phyloP scores from a whole-genome alignment of 2,797 vertebrate species.

The Glossophaga mutica region DNA sequence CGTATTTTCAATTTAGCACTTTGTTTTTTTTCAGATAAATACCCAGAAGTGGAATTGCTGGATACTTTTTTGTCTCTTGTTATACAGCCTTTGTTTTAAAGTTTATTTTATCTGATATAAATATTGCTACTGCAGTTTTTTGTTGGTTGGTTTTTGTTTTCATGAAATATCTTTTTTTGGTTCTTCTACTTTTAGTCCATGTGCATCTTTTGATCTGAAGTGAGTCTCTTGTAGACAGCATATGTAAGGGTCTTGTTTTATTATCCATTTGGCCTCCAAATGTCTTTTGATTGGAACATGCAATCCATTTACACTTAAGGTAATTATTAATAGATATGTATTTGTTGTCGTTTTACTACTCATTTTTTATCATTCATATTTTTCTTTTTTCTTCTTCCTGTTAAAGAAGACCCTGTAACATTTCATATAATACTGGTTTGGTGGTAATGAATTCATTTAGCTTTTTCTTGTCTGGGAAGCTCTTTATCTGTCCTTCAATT shows the following conservation, averaged over 20 bases:
- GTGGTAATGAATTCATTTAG: too few relatives aligned
- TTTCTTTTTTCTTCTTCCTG: too few relatives aligned
- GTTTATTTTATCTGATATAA: neutral
- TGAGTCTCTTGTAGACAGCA: neutral
- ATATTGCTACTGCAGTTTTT: neutral
- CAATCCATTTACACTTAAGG: neutral
- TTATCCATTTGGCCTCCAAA: neutral
- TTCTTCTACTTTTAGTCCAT: neutral
- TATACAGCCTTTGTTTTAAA: neutral
- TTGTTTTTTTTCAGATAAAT: neutral
- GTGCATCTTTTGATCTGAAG: neutral
- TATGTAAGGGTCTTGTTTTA: neutral
- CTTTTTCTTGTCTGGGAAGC: too few relatives aligned
- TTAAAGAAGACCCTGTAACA: too few relatives aligned
- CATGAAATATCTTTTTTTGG: neutral
- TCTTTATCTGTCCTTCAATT: neutral
- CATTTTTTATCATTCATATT: too few relatives aligned
- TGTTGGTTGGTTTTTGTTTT: neutral
- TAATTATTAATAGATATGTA: neutral
- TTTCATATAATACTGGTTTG: too few relatives aligned
- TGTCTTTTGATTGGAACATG: neutral
- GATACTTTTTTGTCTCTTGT: neutral
- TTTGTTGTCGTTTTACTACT: neutral
- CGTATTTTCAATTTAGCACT: neutral
- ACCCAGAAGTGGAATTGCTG: neutral